Evolutionary conservation across 1,140 invertebrate species (phyloP).

Genomic region (Calephelis nemesis): DNA sequence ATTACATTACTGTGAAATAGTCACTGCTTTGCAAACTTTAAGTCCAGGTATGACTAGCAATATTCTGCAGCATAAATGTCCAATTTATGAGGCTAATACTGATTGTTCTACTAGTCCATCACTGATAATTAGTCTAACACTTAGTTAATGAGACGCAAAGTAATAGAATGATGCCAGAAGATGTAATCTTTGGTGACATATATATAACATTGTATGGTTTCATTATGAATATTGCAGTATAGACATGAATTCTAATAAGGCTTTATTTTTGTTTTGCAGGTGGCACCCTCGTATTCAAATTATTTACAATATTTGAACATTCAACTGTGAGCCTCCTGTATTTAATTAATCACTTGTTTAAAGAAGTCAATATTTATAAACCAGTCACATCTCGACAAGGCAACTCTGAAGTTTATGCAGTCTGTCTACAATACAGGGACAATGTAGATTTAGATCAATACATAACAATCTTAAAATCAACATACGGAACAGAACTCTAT

Average conservation of each 20-base stretch:
- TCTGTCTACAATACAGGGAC: constrained; percentile 86
- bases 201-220: constrained; percentile 15
- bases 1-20: constrained; percentile 90
- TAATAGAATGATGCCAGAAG: no score
- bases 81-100: background rate
- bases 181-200: background rate
- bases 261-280: constrained; percentile 68
- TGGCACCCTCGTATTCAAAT: constrained; percentile 93
- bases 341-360: constrained; percentile 87
- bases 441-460: constrained; percentile 60
- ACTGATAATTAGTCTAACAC: background rate
- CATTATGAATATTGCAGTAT: background rate
- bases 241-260: no score
- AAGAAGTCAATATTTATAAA: constrained; percentile 88
- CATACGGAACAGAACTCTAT: constrained; percentile 75
- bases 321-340: constrained; percentile 89
- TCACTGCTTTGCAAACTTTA: constrained; percentile 87
- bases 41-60: constrained; percentile 61
- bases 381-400: constrained; percentile 95
- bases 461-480: constrained; percentile 69
- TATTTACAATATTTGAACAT: constrained; percentile 95
- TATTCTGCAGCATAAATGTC: no score
- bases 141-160: background rate
- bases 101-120: background rate
- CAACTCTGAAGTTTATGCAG: constrained; percentile 95